Percentiles rank a stretch among this genome's conserved stretches.
Evolutionary conservation across 2,113 vertebrate species (phyloP).

Genomic region (Potamarius usumacintae): DNA sequence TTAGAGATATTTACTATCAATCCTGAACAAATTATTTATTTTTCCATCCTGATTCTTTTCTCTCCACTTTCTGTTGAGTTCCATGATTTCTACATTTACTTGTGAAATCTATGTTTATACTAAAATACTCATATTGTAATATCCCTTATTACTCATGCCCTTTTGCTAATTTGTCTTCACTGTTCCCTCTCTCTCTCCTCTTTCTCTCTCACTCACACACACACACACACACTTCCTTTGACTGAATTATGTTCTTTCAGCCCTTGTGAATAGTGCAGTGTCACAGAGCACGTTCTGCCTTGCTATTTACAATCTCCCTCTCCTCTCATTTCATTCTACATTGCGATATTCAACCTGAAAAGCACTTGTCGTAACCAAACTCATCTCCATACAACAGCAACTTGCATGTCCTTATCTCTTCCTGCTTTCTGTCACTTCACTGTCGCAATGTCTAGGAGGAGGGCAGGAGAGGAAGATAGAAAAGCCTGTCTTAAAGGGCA

Average conservation of each 20-base stretch:
- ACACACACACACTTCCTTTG: neutral
- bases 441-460: constrained; percentile 44
- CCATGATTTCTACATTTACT: neutral
- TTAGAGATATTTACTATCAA: neutral
- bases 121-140: neutral
- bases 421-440: constrained; percentile 48
- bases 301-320: constrained; percentile 28
- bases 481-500: constrained; percentile 21
- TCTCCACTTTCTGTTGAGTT: neutral
- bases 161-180: neutral
- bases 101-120: neutral
- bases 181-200: neutral
- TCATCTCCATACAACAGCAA: constrained; percentile 2
- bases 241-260: constrained; percentile 26
- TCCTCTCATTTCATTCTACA: constrained; percentile 62
- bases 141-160: neutral
- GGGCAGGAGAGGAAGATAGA: constrained; percentile 43
- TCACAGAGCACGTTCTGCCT: constrained; percentile 13
- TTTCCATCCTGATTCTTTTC: neutral
- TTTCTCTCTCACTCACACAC: neutral
- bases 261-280: neutral
- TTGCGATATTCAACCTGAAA: constrained; percentile 19
- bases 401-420: constrained; percentile 58
- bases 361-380: neutral
- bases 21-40: neutral